Conservation (phyloP, 2,888 invertebrate genomes). For the Notocelia uddmanniana region DNA sequence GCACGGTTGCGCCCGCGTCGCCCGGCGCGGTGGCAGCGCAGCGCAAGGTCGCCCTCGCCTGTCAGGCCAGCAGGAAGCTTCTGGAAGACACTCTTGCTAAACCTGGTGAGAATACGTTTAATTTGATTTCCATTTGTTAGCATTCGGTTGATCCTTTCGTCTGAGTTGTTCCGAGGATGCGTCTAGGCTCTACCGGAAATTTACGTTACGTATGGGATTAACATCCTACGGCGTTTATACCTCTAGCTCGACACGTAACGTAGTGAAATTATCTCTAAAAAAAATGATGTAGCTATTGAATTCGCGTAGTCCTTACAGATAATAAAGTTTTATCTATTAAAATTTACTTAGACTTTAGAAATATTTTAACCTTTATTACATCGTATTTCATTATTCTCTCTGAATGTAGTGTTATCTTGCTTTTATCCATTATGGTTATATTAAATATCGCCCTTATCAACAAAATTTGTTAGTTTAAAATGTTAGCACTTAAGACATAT, state of each 20-base stretch:
- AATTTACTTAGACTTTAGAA: not conserved
- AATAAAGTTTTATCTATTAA: not conserved
- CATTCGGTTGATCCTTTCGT: not conserved
- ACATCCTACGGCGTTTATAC: not conserved
- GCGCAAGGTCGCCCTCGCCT: slow-evolving; percentile 73
- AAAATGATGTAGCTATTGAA: not conserved
- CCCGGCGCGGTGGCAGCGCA: slow-evolving; percentile 72
- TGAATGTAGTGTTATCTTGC: not conserved
- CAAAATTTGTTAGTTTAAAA: not conserved
- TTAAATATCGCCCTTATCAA: not conserved
- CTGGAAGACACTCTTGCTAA: slow-evolving; percentile 88
- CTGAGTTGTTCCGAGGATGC: not conserved
- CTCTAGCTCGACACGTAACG: not conserved
- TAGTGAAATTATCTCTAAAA: not conserved
- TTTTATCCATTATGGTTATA: too few relatives aligned
- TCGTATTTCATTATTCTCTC: not conserved
- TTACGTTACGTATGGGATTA: not conserved
- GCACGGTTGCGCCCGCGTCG: slow-evolving; percentile 68
- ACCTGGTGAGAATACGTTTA: slow-evolving; percentile 70
- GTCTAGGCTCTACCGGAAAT: not conserved
- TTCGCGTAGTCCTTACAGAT: not conserved
- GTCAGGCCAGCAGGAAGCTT: slow-evolving; percentile 87
- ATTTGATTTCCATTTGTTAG: not conserved
- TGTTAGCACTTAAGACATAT: not conserved
- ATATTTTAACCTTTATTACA: not conserved